phyloP scores from a whole-genome alignment of 2,113 vertebrate species.

The Oreochromis niloticus region DNA sequence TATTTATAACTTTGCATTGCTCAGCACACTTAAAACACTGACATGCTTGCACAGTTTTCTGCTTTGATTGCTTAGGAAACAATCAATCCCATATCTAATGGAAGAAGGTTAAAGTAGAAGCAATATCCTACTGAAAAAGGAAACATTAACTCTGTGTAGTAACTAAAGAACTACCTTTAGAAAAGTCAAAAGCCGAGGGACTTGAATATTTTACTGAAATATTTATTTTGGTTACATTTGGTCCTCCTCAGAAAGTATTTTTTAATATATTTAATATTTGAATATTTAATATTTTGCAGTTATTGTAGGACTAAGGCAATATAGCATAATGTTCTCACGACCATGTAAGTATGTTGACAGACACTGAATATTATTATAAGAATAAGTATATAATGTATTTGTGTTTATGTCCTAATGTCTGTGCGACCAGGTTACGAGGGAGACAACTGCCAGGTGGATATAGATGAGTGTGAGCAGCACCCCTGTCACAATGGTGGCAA shows the following conservation, averaged over 20 bases:
- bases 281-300: not conserved
- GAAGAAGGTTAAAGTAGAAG: not conserved
- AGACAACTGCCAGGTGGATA: slow-evolving; percentile 67
- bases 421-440: slow-evolving; percentile 62
- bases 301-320: accelerated
- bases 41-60: not conserved
- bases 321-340: accelerated
- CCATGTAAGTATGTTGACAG: not conserved
- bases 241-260: not conserved
- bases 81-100: accelerated
- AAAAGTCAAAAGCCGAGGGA: not conserved
- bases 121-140: not conserved
- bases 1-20: not conserved
- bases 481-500: slow-evolving; percentile 80
- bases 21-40: not conserved
- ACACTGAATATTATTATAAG: accelerated
- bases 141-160: not conserved
- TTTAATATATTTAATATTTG: not conserved
- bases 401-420: not conserved
- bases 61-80: not conserved
- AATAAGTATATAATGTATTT: not conserved
- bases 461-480: slow-evolving; percentile 76
- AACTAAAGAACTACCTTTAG: not conserved
- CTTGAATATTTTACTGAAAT: not conserved
- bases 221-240: not conserved